Evolutionary conservation across 64 coral and sea anemone genomes (phyloP).

Genomic region (Orbicella faveolata): DNA sequence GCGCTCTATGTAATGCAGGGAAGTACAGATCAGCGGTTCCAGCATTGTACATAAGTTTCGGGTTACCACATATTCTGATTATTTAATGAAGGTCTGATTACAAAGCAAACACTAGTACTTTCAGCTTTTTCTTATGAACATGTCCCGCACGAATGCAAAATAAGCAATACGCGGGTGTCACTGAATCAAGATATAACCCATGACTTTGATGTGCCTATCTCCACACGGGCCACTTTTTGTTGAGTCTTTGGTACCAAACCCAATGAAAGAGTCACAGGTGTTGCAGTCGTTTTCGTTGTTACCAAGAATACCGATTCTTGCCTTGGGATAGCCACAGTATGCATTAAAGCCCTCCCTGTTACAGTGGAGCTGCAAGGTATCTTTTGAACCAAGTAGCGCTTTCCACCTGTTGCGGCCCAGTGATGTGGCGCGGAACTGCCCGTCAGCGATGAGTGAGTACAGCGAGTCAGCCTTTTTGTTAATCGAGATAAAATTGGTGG

Average conservation of each 20-base stretch:
- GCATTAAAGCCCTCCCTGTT: slow-evolving; percentile 63
- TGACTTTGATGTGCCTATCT: slow-evolving; percentile 28
- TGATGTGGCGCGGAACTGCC: slow-evolving; percentile 4
- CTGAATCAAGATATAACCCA: slow-evolving; percentile 62
- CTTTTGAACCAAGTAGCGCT: neutral
- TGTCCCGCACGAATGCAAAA: too few species aligned
- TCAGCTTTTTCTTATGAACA: too few species aligned
- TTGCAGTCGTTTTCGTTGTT: slow-evolving; percentile 48
- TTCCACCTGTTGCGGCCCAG: slow-evolving; percentile 53
- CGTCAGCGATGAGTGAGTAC: slow-evolving; percentile 49
- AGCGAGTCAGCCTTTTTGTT: slow-evolving; percentile 19
- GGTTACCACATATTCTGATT: too few species aligned
- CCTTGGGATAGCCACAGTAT: neutral
- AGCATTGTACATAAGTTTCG: too few species aligned
- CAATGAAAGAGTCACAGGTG: slow-evolving; percentile 43
- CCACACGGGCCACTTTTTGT: neutral
- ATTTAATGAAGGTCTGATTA: too few species aligned
- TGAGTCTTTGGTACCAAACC: slow-evolving; percentile 38
- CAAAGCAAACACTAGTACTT: too few species aligned
- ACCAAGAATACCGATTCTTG: slow-evolving; percentile 58
- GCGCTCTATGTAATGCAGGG: too few species aligned
- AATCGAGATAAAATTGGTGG: neutral
- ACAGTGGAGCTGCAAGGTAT: slow-evolving; percentile 36
- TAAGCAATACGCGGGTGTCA: neutral
- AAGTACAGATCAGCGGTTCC: too few species aligned